phyloP scores from a whole-genome alignment of 1,140 invertebrate genomes.

The Helicoverpa armigera region DNA sequence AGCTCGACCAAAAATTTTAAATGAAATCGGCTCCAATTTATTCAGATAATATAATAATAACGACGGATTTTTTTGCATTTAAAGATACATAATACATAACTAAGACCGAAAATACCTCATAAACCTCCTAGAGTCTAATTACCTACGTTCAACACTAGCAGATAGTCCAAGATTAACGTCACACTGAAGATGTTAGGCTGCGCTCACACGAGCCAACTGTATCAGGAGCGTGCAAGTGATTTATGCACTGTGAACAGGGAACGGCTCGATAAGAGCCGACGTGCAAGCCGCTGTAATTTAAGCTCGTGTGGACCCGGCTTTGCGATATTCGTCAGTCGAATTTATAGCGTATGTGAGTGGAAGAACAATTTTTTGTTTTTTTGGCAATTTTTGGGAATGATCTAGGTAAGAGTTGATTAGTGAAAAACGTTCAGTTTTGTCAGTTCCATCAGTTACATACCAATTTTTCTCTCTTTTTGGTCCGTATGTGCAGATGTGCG shows the following conservation, averaged over 20 bases:
- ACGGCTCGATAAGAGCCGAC: conserved; percentile 57
- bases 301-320: conserved; percentile 53
- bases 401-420: not conserved
- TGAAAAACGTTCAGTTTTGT: too few species aligned
- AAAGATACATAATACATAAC: not conserved
- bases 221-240: conserved; percentile 57
- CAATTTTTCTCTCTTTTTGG: too few species aligned
- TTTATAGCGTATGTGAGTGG: conserved; percentile 42
- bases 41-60: too few species aligned
- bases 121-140: not conserved
- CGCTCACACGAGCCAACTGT: conserved; percentile 40
- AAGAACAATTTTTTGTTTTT: conserved; percentile 10
- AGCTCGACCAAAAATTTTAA: too few species aligned
- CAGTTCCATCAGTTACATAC: too few species aligned
- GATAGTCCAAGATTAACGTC: conserved; percentile 30
- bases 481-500: too few species aligned
- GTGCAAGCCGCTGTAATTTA: conserved; percentile 46
- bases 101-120: not conserved
- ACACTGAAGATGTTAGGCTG: conserved; percentile 37
- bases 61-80: too few species aligned
- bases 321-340: conserved; percentile 52
- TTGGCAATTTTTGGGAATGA: not conserved
- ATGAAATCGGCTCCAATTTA: too few species aligned
- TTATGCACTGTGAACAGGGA: conserved; percentile 61
- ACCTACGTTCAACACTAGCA: conserved; percentile 1